A percentile compares a stretch with the other conserved stretches of the same genome.
Evolutionary conservation across 2,113 vertebrate genomes (phyloP).

Genomic region (Phalacrocorax pelagicus): DNA sequence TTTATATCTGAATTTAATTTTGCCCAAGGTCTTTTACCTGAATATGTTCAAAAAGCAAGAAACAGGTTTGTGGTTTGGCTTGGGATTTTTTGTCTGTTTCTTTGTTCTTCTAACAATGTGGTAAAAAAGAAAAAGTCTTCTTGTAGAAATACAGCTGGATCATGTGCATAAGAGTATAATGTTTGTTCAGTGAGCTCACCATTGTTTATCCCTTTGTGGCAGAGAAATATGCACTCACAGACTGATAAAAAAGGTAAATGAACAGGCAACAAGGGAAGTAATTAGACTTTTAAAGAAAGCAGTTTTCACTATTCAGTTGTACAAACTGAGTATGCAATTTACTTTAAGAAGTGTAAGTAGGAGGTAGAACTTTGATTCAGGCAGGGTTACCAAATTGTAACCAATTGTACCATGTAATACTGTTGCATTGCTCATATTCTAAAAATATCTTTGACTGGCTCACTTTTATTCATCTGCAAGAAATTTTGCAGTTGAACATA

Average conservation of each 20-base stretch:
- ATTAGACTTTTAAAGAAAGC: not conserved
- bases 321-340: not conserved
- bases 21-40: not conserved
- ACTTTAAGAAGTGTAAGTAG: not conserved
- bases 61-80: not conserved
- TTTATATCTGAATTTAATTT: not conserved
- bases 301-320: not conserved
- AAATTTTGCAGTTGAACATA: not conserved
- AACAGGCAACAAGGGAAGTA: not conserved
- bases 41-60: not conserved
- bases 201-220: not conserved
- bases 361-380: not conserved
- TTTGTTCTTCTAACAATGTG: not conserved
- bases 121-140: not conserved
- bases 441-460: not conserved
- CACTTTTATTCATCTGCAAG: not conserved
- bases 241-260: not conserved
- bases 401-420: not conserved
- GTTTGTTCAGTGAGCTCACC: not conserved
- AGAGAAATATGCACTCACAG: not conserved
- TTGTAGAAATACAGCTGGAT: not conserved
- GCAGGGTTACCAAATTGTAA: not conserved
- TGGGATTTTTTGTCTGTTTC: not conserved
- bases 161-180: not conserved
- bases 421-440: not conserved